Base-by-base conservation (phyloP, 2,113 vertebrate species). In the Rutilus rutilus region DNA sequence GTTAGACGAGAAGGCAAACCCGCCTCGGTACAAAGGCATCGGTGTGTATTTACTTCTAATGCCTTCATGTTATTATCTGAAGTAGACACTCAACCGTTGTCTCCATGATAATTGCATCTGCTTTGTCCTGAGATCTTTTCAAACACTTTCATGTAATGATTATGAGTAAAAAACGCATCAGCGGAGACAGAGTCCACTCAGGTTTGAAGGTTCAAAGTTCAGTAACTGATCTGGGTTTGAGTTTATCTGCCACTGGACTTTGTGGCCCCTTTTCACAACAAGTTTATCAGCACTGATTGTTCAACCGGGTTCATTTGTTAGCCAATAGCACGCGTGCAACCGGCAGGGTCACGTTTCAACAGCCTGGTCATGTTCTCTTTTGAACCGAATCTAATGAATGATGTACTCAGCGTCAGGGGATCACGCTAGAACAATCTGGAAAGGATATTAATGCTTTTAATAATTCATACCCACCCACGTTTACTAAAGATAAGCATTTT, bases 1-100 rank as follows among this genome's bases (percentile, higher is more conserved):
- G 93, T 93, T 99, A 15, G 98, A 98, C 0, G 97, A 99, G 91
- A 98, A 96, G 87, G 95, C 97, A 0, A 95, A 97, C 88, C 97
- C 97, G 0, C 97, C 97, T 5, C 96, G 97, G 78, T 98, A 97
- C 92, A 96, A 91, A 89, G 97, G 98, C 91, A 96, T 97, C 0
- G 91, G 97, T 97, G 91, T 89, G 95, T 91, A 54, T 84, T 36
- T 54, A 67, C 19, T 57, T 57, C 57, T 23, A 6, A 39, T 39
- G 1, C 5, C 3, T 64, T 33, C 15, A 25, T 64, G 19, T 39
- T 14, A 39, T n/a, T n/a, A 15, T n/a, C 30, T 78, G 0, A 57
- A 23, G 8, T 69, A 39, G 33, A 78, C 52, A 8, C 50, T 57
- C 25, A 54, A 11, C 8, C 6, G 0, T 52, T 4, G 4, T 33